Evolutionary conservation across 2,888 invertebrate species (phyloP), one percentile per base, ranked within the genome.

Genomic region (Heliconius erato): DNA sequence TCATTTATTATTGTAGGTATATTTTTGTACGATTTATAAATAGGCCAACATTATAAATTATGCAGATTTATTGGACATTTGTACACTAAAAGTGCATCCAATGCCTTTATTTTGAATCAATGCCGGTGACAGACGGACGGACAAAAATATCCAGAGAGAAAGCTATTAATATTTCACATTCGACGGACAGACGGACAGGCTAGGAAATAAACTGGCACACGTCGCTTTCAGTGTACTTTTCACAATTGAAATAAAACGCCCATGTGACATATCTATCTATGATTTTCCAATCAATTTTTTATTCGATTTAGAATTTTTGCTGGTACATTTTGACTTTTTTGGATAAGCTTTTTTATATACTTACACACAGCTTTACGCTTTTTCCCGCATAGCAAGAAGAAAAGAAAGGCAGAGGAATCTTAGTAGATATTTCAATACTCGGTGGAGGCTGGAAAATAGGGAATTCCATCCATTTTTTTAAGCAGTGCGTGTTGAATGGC

Each of bases 81-180:
- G 28, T 40, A 77, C 81, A 81, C 35, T 40, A 81, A 76, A 81
- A 81, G 9, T 77, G 69, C 81, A 77, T 81, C 69, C 81, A 40
- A 59, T 68, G 63, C 72, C 59, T 71, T 79, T 71, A 79, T 79
- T 79, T 49, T 71, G 80, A 84, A 84, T 80, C 84, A 83, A 82
- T 82, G 76, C 80, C 76, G 83, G 74, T 84, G 83, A 79, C 83
- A 82, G 82, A 82, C 80, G 80, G 74, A 69, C 79, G 83, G 78
- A 83, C 88, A 85, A 88, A 89, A 88, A 88, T 89, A 88, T 85
- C 86, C 85, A 85, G 85, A 86, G 35, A 67, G 85, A 86, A 35
- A 67, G 86, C 87, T 90, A 92, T 91, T 91, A 92, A 91, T 90
- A 88, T 90, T 92, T 88, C 91, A 91, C 85, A 81, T 88, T 85